phyloP scores from a whole-genome alignment of 2,797 vertebrate species.

The Alca torda region DNA sequence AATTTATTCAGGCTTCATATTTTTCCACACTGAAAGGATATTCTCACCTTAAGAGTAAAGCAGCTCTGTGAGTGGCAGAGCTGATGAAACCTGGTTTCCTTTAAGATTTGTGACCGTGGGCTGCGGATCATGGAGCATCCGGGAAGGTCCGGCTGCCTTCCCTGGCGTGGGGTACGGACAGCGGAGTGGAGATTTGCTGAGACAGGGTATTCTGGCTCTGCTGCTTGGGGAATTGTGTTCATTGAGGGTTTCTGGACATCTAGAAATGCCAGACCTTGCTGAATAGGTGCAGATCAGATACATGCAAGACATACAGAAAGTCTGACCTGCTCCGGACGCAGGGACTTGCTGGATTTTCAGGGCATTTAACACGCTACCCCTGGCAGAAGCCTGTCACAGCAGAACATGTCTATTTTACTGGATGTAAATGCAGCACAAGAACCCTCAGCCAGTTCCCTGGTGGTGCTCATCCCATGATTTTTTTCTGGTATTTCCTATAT shows the following conservation, averaged over 20 bases:
- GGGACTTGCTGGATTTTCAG: background rate
- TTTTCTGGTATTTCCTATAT: background rate
- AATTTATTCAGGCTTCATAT: conserved; percentile 67
- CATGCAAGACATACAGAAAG: background rate
- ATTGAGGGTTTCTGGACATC: background rate
- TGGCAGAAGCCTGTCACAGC: background rate
- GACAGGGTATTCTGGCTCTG: background rate
- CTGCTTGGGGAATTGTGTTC: background rate
- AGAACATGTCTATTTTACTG: background rate
- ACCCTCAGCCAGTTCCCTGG: background rate
- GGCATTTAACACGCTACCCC: background rate
- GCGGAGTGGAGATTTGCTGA: rapidly evolving
- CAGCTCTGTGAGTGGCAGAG: background rate
- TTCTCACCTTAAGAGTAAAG: conserved; percentile 51
- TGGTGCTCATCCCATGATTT: background rate
- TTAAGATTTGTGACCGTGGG: background rate
- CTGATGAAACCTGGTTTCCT: background rate
- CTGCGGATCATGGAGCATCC: rapidly evolving
- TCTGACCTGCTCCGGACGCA: rapidly evolving
- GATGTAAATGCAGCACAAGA: background rate
- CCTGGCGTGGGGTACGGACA: rapidly evolving
- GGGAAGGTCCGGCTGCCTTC: background rate
- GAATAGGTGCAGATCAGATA: background rate
- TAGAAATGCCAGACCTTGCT: background rate
- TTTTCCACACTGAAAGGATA: conserved; percentile 28